These are phyloP conservation scores for Andrena dorsata DNA, from an alignment of 2,888 invertebrate genomes.

Conservation along the genomic window DNA sequence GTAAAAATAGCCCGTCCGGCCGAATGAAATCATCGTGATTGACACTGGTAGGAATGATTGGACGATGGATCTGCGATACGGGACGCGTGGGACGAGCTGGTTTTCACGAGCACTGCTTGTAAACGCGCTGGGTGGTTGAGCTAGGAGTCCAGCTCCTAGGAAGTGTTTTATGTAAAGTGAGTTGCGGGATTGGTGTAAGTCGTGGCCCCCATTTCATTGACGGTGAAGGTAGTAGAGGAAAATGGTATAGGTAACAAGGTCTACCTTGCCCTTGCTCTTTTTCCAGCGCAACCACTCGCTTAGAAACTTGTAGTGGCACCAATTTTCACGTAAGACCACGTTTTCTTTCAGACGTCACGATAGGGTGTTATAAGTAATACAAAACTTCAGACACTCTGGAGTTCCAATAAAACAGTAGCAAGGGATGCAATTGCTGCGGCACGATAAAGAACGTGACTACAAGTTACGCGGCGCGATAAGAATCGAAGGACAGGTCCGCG, in stretches of 20 bases:
- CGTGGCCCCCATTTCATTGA: too few relatives aligned
- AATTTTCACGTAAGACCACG: too few relatives aligned
- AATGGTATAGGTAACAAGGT: too few relatives aligned
- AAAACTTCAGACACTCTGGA: background rate
- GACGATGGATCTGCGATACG: background rate
- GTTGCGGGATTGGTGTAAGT: too few relatives aligned
- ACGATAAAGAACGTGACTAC: conserved; percentile 23
- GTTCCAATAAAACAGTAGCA: background rate
- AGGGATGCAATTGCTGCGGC: background rate
- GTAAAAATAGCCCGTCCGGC: background rate
- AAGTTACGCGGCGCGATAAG: conserved; percentile 22
- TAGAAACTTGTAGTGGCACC: too few relatives aligned
- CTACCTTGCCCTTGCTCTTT: too few relatives aligned
- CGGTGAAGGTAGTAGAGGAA: too few relatives aligned
- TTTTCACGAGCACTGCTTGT: background rate
- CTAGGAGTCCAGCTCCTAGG: too few relatives aligned
- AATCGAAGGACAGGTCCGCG: conserved; percentile 4
- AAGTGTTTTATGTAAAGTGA: too few relatives aligned
- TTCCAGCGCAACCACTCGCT: too few relatives aligned
- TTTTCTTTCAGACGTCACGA: too few relatives aligned
- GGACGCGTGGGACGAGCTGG: background rate
- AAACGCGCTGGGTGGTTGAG: background rate
- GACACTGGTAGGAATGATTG: background rate
- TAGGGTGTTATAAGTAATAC: too few relatives aligned
- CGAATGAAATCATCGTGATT: conserved; percentile 1